Evolutionary conservation across 2,888 invertebrate genomes (phyloP).

Genomic region (Tipula confusa): DNA sequence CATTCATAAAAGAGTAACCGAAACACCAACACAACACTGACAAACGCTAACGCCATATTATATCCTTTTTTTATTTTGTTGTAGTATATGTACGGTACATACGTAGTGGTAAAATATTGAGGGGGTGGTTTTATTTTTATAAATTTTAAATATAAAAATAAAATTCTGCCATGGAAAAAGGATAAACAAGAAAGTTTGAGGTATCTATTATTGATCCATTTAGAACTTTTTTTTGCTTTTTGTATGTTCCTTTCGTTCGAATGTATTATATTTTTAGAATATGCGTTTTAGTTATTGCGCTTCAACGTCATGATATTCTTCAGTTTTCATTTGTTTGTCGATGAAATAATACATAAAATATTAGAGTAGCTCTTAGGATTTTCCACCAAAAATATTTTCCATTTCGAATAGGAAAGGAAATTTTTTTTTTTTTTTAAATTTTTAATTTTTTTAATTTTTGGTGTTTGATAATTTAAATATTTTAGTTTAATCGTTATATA

Average conservation of each 20-base stretch:
- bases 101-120: neutral
- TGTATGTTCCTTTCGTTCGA: neutral
- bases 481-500: neutral
- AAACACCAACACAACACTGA: neutral
- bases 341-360: neutral
- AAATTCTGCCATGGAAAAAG: neutral
- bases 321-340: slow-evolving; percentile 29
- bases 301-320: slow-evolving; percentile 29
- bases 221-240: neutral
- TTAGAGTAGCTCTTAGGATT: neutral
- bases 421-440: neutral
- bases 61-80: neutral
- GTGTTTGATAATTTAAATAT: neutral
- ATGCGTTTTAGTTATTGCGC: slow-evolving; percentile 30
- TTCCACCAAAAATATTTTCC: neutral
- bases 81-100: neutral
- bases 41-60: neutral
- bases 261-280: slow-evolving; percentile 20
- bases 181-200: neutral
- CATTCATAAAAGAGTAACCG: neutral
- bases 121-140: slow-evolving; percentile 12
- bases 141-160: slow-evolving; percentile 12
- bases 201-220: slow-evolving; percentile 20
- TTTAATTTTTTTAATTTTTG: neutral
- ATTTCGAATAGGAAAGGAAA: neutral